Base-by-base conservation (phyloP, 1,140 invertebrate genomes). In the Bombus superbus region DNA sequence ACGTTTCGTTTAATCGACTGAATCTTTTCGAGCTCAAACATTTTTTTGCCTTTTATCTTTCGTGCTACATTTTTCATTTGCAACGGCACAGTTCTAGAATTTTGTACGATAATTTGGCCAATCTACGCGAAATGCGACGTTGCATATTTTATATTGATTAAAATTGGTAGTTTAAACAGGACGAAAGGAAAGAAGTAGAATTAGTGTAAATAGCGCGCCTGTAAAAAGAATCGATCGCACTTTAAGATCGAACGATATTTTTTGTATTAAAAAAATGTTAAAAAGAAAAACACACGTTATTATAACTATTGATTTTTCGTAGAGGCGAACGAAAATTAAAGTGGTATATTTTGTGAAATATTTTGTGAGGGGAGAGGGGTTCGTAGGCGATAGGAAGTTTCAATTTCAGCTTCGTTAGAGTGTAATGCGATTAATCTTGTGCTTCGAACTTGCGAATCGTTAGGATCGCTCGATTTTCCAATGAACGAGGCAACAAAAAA, bases 331-430 rank as follows among this genome's bases (percentile, higher is more conserved):
- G 57, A 32, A 83, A 89, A 79, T 89, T 77, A 74, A 22, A 66
- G 78, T 88, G 44, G 84, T 86, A 85, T 89, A 89, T 89, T 89
- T 89, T 89, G 73, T 89, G 83, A 85, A 18, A 47, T 73, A 85
- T 85, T 85, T 85, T 85, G 76, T 32, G 22, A 64, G 35, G 68
- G n/a, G 42, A 9, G 22, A 35, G n/a, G 64, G 32, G 32, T 35
- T 62, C 32, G n/a, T 84, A 80, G 83, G 32, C 40, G 32, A 62
- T 85, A 85, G 40, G 15, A 44, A 57, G 25, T 77, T 74, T 84
- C 75, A 47, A 83, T 83, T 83, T 47, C 68, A 72, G 77, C 68
- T 84, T 40, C 38, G 35, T 35, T 85, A 80, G 76, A 42, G 25
- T 25, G 10, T 62, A 47, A 57, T 22, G 32, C 22, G 44, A 35